Base-by-base conservation (phyloP, 2,888 invertebrate species). In the Dione vanillae region DNA sequence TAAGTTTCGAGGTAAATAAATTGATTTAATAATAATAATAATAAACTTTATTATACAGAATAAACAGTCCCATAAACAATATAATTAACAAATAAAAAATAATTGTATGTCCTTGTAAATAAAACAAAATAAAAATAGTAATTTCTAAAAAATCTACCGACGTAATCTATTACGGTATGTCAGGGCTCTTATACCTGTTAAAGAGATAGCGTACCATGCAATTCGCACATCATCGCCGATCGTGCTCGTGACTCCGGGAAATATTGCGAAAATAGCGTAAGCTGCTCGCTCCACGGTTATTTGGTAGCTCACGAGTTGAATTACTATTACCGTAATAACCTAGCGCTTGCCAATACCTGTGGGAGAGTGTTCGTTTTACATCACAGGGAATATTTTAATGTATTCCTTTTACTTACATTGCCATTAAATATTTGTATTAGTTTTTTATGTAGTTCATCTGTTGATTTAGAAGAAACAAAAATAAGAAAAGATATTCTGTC, bases 261-360 rank as follows among this genome's bases (percentile, higher is more conserved):
- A 84, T 86, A 83, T 87, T 89, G 81, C 85, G 81, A 86, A 86
- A 86, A 78, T 49, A 74, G 77, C 61, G 61, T 74, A 77, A 81
- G 77, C 75, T 78, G 79, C 79, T 80, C 79, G 78, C 78, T 79
- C 74, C 74, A 62, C 62, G 81, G 86, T 86, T 87, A 85, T 88
- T 90, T 88, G 88, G 87, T 85, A 84, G 87, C 83, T 85, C 87
- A 88, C 88, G 89, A 86, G 83, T 81, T 80, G 83, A 85, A 84
- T 89, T 86, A 87, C 88, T 83, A 87, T 87, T 86, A 85, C 85
- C 83, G 85, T 86, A 85, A 86, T 61, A 52, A 47, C 41, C 27
- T 67, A 51, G 43, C 68, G 58, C 58, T 58, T 37, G 67, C 67
- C 61, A 59, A 65, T 58, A 72, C 61, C 54, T 65, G 61, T 65